Conservation (phyloP, 2,113 vertebrate genomes). For the Psophia crepitans region DNA sequence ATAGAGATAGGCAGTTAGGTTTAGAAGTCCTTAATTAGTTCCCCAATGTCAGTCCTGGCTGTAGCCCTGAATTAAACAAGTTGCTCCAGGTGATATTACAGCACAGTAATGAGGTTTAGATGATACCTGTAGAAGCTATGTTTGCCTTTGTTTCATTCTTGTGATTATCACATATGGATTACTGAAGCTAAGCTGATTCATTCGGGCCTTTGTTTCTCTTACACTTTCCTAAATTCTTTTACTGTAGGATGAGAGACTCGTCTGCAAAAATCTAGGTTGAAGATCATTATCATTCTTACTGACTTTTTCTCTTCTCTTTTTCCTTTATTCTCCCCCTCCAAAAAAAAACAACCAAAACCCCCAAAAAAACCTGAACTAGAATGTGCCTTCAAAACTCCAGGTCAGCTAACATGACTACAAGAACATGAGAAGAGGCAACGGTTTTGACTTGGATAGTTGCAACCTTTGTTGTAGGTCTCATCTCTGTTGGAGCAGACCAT, state of each 20-base stretch:
- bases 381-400: not conserved
- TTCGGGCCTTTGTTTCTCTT: not conserved
- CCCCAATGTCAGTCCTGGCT: not conserved
- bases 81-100: not conserved
- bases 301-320: too few relatives aligned
- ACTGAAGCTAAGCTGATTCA: not conserved
- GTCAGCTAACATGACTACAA: not conserved
- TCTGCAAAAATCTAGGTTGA: not conserved
- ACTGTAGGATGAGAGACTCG: not conserved
- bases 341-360: too few relatives aligned
- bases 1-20: not conserved
- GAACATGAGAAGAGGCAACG: not conserved
- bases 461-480: not conserved
- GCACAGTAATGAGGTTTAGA: not conserved
- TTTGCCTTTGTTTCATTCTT: not conserved
- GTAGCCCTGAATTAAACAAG: slow-evolving; percentile 13
- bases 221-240: not conserved
- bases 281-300: not conserved
- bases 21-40: slow-evolving; percentile 44
- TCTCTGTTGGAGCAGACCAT: not conserved
- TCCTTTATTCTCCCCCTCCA: too few relatives aligned
- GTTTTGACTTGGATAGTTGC: not conserved
- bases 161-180: not conserved
- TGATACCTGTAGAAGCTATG: not conserved
- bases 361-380: not conserved